Evolutionary conservation across 2,797 vertebrate genomes (phyloP).

Genomic region (Cottoperca gobio): DNA sequence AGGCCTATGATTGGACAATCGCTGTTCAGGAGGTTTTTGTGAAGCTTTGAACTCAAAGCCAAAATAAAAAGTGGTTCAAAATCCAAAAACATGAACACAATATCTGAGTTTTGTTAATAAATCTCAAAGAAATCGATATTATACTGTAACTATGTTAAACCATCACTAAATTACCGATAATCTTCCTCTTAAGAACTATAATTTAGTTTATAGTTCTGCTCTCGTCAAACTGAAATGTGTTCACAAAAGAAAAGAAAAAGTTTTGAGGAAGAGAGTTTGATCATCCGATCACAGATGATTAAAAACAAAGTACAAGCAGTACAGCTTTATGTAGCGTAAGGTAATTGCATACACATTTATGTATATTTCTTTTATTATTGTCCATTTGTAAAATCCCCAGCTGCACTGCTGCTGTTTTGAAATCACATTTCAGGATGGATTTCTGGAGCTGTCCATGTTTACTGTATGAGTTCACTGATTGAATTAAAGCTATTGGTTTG

Average conservation of each 20-base stretch:
- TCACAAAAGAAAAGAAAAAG: not conserved
- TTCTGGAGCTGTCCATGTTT: slow-evolving; percentile 62
- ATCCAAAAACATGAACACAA: not conserved
- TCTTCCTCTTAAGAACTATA: not conserved
- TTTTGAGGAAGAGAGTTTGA: not conserved
- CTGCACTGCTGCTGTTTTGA: slow-evolving; percentile 34
- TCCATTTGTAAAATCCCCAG: slow-evolving; percentile 11
- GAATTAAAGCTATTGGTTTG: slow-evolving; percentile 67
- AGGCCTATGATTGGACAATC: too few relatives aligned
- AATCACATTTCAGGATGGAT: slow-evolving; percentile 61
- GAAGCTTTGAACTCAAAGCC: too few relatives aligned
- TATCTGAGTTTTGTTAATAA: too few relatives aligned
- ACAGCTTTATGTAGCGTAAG: not conserved
- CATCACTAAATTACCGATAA: not conserved
- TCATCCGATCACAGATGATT: slow-evolving; percentile 6
- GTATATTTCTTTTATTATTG: slow-evolving; percentile 23
- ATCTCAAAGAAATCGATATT: not conserved
- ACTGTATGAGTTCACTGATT: slow-evolving; percentile 55
- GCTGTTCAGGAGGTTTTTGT: too few relatives aligned
- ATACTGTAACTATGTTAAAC: not conserved
- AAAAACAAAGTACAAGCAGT: not conserved
- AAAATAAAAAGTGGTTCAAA: not conserved
- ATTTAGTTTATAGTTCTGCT: not conserved
- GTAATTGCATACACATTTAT: slow-evolving; percentile 1
- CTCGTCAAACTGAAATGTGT: not conserved